Conservation (phyloP, 2,113 vertebrate genomes). For the Panurus biarmicus region DNA sequence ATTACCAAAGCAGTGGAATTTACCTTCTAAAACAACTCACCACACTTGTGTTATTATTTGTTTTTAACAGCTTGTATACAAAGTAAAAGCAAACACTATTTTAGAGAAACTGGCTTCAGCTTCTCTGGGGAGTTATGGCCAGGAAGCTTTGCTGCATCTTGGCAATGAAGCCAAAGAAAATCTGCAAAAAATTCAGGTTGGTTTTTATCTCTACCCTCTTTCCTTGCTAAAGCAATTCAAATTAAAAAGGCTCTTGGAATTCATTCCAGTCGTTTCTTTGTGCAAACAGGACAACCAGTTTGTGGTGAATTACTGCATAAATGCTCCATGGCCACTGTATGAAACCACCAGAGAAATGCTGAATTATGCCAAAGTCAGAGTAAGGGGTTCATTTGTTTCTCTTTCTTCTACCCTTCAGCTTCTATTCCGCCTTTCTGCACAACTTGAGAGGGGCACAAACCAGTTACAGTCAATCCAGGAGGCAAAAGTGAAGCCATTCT, state of each 20-base stretch:
- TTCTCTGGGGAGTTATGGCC: constrained; percentile 64
- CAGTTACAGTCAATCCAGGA: not conserved
- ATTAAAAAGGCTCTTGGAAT: not conserved
- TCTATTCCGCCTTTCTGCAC: not conserved
- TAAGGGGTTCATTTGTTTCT: constrained; percentile 28
- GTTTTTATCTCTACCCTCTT: not conserved
- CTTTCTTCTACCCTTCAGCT: not conserved
- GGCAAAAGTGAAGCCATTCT: not conserved
- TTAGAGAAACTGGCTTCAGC: constrained; percentile 85
- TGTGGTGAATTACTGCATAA: constrained; percentile 89
- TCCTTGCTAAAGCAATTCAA: not conserved
- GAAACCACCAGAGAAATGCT: constrained; percentile 90
- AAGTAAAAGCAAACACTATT: constrained; percentile 88
- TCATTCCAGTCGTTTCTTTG: not conserved
- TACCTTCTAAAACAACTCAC: not conserved
- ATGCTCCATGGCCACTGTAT: constrained; percentile 87
- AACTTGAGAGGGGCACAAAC: not conserved
- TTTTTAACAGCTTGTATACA: constrained; percentile 85
- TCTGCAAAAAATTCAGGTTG: constrained; percentile 87
- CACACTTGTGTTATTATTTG: not conserved
- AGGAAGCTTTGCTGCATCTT: constrained; percentile 73
- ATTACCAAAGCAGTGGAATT: not conserved
- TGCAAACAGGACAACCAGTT: constrained; percentile 84
- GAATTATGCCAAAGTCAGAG: constrained; percentile 77
- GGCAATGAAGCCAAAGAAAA: constrained; percentile 86